Evolutionary conservation across 2,113 vertebrate species (phyloP), one percentile per base, ranked within the genome.

Genomic region (Pao palembangensis): DNA sequence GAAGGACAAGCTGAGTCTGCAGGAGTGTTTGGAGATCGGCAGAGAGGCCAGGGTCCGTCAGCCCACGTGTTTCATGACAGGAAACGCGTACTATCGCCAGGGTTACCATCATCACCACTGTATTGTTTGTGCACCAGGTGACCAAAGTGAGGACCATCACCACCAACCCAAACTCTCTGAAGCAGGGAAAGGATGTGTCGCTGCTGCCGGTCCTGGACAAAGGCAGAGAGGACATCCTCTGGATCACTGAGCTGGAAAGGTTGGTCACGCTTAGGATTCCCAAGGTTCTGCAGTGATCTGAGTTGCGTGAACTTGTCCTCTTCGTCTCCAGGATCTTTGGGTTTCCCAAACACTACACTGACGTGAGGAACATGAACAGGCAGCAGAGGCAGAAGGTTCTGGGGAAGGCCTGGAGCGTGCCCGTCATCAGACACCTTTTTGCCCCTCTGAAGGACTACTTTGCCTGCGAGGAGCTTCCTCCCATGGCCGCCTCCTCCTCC

Each of bases 391-490:
- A 96, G 88, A 96, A 93, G 89, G 91, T 96, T 31, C 88, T 96
- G 7, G 94, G 93, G 5, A 89, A 91, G 47, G 93, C 96, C 0
- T 99, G 96, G 96, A 96, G 92, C 0, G 91, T 97, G 14, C 96
- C 96, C 0, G 93, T 98, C 71, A 94, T 99, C 83, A 90, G 91
- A 42, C 96, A 98, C 84, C 93, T 99, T 61, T 93, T 98, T 7
- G 93, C 96, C 41, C 96, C 96, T 0, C 87, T 99, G 47, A 99
- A 96, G 85, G 96, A 98, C 86, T 98, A 99, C 69, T 99, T 97
- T 70, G 91, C 95, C 71, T 98, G 94, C 46, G 93, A 97, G 84
- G 92, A 95, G 57, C 59, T 85, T 6, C 51, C 55, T n/a, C 42
- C 66, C 3, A 0, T 60, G 23, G 59, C 57, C 44, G 2, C 17